Conservation (phyloP, 2,797 vertebrate genomes). For the Pseudochromis fuscus region DNA sequence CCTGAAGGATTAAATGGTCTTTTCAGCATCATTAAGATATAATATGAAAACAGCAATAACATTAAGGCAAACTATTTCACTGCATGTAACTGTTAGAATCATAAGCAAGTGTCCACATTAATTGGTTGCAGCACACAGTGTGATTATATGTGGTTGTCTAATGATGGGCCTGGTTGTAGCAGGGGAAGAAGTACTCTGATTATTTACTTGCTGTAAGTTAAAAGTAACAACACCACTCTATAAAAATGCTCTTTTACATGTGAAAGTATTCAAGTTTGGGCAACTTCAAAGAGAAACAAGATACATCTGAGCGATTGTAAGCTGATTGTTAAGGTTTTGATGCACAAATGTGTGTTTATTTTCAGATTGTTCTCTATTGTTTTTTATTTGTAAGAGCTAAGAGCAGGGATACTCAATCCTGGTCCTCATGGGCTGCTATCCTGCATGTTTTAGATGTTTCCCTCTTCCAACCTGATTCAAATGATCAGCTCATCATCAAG, state of each 20-base stretch:
- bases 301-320: background rate
- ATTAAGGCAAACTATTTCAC: slow-evolving; percentile 39
- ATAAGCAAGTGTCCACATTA: slow-evolving; percentile 64
- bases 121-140: slow-evolving; percentile 59
- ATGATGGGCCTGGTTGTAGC: slow-evolving; percentile 48
- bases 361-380: background rate
- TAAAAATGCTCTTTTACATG: background rate
- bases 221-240: background rate
- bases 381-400: background rate
- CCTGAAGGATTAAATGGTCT: slow-evolving; percentile 29
- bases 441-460: too few relatives aligned
- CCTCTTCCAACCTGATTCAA: too few relatives aligned
- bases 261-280: background rate
- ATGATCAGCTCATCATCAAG: too few relatives aligned
- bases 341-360: background rate
- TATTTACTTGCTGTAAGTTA: slow-evolving; percentile 18
- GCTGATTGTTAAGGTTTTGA: slow-evolving; percentile 4
- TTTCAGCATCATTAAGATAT: slow-evolving; percentile 61
- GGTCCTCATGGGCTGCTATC: too few relatives aligned
- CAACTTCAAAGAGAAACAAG: background rate
- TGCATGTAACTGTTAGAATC: slow-evolving; percentile 61
- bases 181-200: slow-evolving; percentile 22
- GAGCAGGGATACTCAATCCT: too few relatives aligned
- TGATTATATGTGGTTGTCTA: slow-evolving; percentile 57
- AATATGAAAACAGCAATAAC: slow-evolving; percentile 60